Evolutionary conservation across 2,797 vertebrate genomes (phyloP).

Genomic region (Cossypha polioptera): DNA sequence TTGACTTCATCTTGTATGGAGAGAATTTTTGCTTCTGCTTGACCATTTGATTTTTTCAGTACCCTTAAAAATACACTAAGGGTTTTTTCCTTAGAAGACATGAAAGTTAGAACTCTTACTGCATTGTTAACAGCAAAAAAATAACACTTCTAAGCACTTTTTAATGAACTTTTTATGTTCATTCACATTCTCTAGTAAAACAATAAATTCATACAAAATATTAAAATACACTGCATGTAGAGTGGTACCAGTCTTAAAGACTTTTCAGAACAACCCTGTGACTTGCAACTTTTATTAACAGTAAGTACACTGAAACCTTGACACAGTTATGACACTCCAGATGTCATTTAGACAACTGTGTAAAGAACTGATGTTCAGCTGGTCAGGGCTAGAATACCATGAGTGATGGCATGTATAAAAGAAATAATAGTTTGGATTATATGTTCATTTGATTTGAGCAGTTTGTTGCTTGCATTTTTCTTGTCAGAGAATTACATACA

Average conservation of each 20-base stretch:
- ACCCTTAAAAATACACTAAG: not conserved
- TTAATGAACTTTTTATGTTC: not conserved
- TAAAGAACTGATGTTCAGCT: not conserved
- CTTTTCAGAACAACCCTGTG: not conserved
- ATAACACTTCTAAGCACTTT: not conserved
- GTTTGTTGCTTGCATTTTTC: not conserved
- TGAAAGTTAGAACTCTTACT: not conserved
- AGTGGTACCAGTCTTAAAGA: not conserved
- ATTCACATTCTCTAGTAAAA: not conserved
- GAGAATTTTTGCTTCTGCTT: not conserved
- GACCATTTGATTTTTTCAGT: not conserved
- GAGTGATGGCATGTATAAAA: not conserved
- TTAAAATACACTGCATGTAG: not conserved
- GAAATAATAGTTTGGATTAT: not conserved
- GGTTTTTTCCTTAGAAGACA: not conserved
- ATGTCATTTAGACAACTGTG: not conserved
- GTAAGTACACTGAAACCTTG: not conserved
- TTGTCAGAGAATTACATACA: not conserved
- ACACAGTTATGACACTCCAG: not conserved
- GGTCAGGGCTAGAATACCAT: not conserved
- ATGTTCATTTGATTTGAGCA: not conserved
- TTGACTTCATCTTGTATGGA: not conserved
- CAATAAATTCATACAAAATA: not conserved
- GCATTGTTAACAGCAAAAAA: not conserved
- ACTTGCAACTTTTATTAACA: not conserved